Conservation (phyloP, 1,140 invertebrate species). For the Thrips palmi region DNA sequence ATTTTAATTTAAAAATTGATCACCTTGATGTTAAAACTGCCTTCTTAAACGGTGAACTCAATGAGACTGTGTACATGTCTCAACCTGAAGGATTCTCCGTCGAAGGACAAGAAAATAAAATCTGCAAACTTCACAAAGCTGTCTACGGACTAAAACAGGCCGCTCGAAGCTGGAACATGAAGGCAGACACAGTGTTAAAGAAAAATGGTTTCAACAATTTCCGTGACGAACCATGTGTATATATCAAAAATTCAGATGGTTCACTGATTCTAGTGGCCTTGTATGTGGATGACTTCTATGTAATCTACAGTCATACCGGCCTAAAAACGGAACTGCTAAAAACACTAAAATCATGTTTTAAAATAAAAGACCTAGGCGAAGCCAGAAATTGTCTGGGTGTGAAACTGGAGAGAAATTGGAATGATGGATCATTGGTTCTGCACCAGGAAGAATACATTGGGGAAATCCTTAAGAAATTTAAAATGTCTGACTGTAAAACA, state of each 20-base stretch:
- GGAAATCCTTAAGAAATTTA: slow-evolving; percentile 17
- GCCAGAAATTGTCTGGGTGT: slow-evolving; percentile 1
- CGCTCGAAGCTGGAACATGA: slow-evolving; percentile 18
- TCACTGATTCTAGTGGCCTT: slow-evolving; percentile 16
- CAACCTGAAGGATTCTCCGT: slow-evolving; percentile 20
- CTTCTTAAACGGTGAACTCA: slow-evolving; percentile 22
- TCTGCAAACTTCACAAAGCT: slow-evolving; percentile 20
- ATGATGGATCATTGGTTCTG: slow-evolving; percentile 17
- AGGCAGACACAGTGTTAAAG: slow-evolving; percentile 14
- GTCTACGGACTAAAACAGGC: slow-evolving; percentile 23
- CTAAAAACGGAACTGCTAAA: slow-evolving; percentile 5
- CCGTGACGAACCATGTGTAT: slow-evolving; percentile 20
- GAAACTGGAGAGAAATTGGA: slow-evolving; percentile 4
- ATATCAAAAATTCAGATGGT: slow-evolving; percentile 15
- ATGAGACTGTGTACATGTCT: slow-evolving; percentile 22
- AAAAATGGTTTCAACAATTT: slow-evolving; percentile 17
- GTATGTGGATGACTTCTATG: slow-evolving; percentile 22
- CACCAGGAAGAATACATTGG: slow-evolving; percentile 19
- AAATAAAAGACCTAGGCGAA: slow-evolving; percentile 8
- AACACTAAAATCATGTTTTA: slow-evolving; percentile 17
- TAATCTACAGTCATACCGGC: slow-evolving; percentile 16
- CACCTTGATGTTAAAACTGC: slow-evolving; percentile 23
- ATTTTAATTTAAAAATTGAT: slow-evolving; percentile 14
- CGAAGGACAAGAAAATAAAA: slow-evolving; percentile 11
- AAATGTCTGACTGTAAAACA: slow-evolving; percentile 15